Percentiles rank a stretch among this genome's conserved stretches.
Conservation (phyloP, 2,888 invertebrate genomes). For the Cyclophora albipunctata region DNA sequence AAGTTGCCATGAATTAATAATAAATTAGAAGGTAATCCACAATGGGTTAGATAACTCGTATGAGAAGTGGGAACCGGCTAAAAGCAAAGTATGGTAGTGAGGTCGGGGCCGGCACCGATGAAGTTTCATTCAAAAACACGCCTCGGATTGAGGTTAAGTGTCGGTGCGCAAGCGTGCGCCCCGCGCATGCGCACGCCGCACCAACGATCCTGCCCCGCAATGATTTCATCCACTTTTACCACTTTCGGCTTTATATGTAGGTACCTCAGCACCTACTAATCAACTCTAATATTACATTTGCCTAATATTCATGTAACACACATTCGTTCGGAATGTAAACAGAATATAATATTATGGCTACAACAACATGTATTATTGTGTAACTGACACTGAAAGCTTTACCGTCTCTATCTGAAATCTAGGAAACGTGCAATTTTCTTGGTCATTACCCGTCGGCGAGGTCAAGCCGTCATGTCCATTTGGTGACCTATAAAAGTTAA, state of each 20-base stretch:
- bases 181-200: constrained; percentile 45
- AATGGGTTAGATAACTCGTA: constrained; percentile 33
- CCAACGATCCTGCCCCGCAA: constrained; percentile 40
- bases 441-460: constrained; percentile 13
- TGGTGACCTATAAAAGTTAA: constrained; percentile 17
- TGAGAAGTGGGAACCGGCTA: constrained; percentile 40
- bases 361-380: no score
- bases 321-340: constrained; percentile 3
- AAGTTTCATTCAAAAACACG: constrained; percentile 73
- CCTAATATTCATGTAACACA: no score
- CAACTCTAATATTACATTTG: no score
- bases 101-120: constrained; percentile 43
- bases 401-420: constrained; percentile 6
- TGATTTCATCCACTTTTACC: constrained; percentile 63
- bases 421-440: constrained; percentile 12
- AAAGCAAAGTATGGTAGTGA: constrained; percentile 52
- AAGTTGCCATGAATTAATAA: no score
- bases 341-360: no score
- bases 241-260: constrained; percentile 47
- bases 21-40: background rate
- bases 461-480: constrained; percentile 19
- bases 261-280: constrained; percentile 1
- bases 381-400: no score
- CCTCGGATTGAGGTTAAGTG: constrained; percentile 69
- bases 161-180: constrained; percentile 56